Conservation (phyloP, 2,113 vertebrate genomes). For the Sprattus sprattus region DNA sequence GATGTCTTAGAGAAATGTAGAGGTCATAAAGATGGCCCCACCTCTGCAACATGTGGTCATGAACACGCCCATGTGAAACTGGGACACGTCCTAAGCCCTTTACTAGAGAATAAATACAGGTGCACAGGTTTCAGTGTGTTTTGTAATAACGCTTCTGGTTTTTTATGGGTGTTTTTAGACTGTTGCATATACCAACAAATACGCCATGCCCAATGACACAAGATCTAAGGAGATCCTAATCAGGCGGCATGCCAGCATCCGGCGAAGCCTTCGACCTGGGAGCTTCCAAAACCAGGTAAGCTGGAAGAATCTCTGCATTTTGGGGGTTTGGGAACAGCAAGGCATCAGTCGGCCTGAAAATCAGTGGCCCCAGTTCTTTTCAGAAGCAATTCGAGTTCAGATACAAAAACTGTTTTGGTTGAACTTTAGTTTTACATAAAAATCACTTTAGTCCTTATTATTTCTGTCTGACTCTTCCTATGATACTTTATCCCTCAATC, state of each 20-base stretch:
- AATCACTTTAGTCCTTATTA: too few relatives aligned
- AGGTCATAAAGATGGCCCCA: not conserved
- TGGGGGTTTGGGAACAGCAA: too few relatives aligned
- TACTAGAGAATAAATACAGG: not conserved
- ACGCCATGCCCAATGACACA: constrained; percentile 81
- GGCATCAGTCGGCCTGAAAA: too few relatives aligned
- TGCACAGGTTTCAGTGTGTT: not conserved
- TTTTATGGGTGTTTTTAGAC: constrained; percentile 71
- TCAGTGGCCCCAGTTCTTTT: too few relatives aligned
- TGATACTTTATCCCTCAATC: not conserved
- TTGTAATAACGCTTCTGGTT: not conserved
- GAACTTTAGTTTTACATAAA: not conserved
- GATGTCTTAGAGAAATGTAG: not conserved
- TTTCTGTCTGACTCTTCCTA: too few relatives aligned
- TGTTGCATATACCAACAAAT: constrained; percentile 82
- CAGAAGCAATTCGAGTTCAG: not conserved
- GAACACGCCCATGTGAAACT: not conserved
- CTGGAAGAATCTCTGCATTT: not conserved
- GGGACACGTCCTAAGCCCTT: not conserved
- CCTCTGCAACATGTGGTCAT: not conserved
- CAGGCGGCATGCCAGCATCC: constrained; percentile 83
- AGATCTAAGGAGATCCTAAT: constrained; percentile 90
- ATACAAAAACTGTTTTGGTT: not conserved
- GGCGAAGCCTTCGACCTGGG: constrained; percentile 82
- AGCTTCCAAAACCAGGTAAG: constrained; percentile 76